Percentiles rank a stretch among this genome's conserved stretches.
These are phyloP conservation scores for Catostomus latipinnis DNA, from an alignment of 2,797 vertebrate genomes.

Conservation along the genomic window DNA sequence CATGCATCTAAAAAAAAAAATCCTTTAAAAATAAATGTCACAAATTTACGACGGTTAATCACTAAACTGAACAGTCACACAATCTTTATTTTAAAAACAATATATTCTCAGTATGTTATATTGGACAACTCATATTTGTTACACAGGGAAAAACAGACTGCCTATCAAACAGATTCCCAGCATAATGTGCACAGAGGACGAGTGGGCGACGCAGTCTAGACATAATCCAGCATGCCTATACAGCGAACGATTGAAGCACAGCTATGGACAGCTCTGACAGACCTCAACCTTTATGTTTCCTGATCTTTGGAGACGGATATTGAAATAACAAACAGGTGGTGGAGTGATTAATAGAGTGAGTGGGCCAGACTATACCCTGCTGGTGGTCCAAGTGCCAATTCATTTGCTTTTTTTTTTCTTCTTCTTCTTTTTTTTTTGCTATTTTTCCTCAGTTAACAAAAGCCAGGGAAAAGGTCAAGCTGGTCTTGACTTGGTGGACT, in stretches of 20 bases:
- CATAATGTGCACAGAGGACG: not conserved
- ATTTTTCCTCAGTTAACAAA: constrained; percentile 48
- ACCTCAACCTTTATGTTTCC: constrained; percentile 49
- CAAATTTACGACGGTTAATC: not conserved
- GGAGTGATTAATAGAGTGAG: constrained; percentile 37
- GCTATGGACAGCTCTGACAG: constrained; percentile 29
- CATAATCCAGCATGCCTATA: constrained; percentile 1
- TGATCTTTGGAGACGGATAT: constrained; percentile 45
- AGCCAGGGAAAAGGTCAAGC: constrained; percentile 56
- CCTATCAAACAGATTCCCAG: not conserved
- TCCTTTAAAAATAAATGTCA: not conserved
- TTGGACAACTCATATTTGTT: not conserved
- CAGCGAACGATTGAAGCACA: constrained; percentile 25
- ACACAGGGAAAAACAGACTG: not conserved
- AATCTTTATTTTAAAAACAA: no score
- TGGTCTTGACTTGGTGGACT: constrained; percentile 45
- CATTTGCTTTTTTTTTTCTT: constrained; percentile 1
- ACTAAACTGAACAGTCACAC: no score
- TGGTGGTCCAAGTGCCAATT: constrained; percentile 41
- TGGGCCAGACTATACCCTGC: constrained; percentile 27
- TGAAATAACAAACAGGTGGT: constrained; percentile 22
- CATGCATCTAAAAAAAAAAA: not conserved
- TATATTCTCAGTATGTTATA: not conserved
- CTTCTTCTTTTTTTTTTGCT: constrained; percentile 26
- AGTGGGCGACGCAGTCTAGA: not conserved